These are phyloP conservation scores for Cryptomyrus ogoouensis DNA, from an alignment of 2,113 vertebrate species.

Conservation along the genomic window DNA sequence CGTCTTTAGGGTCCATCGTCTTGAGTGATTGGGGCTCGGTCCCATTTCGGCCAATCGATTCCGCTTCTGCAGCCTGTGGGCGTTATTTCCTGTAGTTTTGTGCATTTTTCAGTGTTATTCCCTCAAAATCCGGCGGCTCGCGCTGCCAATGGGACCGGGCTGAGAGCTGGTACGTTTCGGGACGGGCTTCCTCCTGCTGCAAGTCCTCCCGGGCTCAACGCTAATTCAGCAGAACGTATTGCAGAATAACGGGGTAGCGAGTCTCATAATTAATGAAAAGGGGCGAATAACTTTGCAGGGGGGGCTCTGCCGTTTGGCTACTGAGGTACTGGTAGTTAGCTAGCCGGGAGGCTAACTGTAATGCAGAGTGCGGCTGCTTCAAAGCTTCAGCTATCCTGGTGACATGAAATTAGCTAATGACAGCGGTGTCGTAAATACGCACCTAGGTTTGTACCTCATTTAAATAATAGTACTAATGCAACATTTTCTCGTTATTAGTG, in stretches of 20 bases:
- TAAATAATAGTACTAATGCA: background rate
- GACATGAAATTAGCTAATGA: background rate
- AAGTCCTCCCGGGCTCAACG: background rate
- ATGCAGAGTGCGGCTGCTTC: background rate
- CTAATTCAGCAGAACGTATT: background rate
- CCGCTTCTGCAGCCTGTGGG: slow-evolving; percentile 9
- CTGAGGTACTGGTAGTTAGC: background rate
- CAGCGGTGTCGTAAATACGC: background rate
- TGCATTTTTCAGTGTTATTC: slow-evolving; percentile 21
- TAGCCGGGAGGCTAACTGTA: background rate
- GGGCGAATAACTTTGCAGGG: background rate
- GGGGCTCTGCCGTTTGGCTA: background rate
- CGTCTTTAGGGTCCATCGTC: slow-evolving; percentile 12
- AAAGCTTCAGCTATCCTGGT: background rate
- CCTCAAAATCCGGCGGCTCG: slow-evolving; percentile 15
- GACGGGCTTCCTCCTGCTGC: background rate
- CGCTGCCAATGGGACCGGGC: slow-evolving; percentile 5
- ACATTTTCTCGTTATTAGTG: background rate
- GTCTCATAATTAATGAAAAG: background rate
- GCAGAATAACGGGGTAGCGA: background rate
- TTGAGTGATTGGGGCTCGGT: slow-evolving; percentile 25
- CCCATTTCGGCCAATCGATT: slow-evolving; percentile 19
- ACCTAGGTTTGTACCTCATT: background rate
- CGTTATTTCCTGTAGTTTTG: slow-evolving; percentile 28
- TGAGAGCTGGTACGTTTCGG: slow-evolving; percentile 26